phyloP scores from a whole-genome alignment of 1,140 invertebrate species.

The Aphelenchoides fujianensis region DNA sequence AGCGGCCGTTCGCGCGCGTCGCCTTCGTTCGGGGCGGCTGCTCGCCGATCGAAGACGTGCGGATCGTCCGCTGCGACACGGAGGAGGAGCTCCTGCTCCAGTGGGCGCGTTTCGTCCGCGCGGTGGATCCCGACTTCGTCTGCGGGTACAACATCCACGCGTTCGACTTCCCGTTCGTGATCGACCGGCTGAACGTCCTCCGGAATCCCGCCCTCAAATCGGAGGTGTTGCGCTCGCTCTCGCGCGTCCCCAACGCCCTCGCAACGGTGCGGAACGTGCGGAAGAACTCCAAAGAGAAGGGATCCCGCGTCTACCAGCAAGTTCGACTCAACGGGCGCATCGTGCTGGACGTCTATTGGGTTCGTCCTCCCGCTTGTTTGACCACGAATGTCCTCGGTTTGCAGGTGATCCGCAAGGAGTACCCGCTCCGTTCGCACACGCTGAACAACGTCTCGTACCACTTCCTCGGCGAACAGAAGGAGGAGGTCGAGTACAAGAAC shows the following conservation, averaged over 20 bases:
- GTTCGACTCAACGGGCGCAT: slow-evolving; percentile 67
- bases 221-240: not conserved
- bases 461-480: slow-evolving; percentile 97
- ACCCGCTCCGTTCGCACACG: slow-evolving; percentile 94
- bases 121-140: slow-evolving; percentile 92
- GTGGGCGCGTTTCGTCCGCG: slow-evolving; percentile 72
- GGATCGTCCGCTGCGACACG: slow-evolving; percentile 77
- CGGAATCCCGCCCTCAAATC: slow-evolving; percentile 41
- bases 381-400: slow-evolving; percentile 19
- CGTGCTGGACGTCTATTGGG: slow-evolving; percentile 86
- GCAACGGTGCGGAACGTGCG: not conserved
- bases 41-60: slow-evolving; percentile 86
- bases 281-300: not conserved
- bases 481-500: slow-evolving; percentile 98
- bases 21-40: slow-evolving; percentile 92
- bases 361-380: slow-evolving; percentile 47
- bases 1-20: slow-evolving; percentile 84
- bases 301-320: not conserved
- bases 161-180: slow-evolving; percentile 93
- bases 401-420: slow-evolving; percentile 82
- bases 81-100: slow-evolving; percentile 72
- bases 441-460: slow-evolving; percentile 97
- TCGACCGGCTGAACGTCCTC: slow-evolving; percentile 73
- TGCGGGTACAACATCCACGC: slow-evolving; percentile 99
- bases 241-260: not conserved